Evolutionary conservation across 2,113 vertebrate genomes (phyloP).

Genomic region (Cebidichthys violaceus): DNA sequence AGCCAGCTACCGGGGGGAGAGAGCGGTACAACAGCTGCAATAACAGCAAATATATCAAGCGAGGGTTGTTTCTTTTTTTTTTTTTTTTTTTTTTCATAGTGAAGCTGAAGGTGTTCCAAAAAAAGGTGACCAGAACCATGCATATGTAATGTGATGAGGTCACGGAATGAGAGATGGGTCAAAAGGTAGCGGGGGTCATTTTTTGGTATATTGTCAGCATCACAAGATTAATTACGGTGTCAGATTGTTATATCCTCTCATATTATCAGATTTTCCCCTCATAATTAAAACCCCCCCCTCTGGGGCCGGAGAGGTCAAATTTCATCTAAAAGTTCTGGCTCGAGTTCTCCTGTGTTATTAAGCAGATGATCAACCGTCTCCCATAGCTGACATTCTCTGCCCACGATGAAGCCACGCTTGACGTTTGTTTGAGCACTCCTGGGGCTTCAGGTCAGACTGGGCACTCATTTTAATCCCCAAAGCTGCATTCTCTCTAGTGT

Average conservation of each 20-base stretch:
- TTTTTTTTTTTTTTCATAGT: neutral
- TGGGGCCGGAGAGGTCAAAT: neutral
- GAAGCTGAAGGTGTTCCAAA: neutral
- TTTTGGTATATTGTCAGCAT: slow-evolving; percentile 17
- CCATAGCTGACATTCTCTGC: neutral
- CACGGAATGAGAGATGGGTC: slow-evolving; percentile 2
- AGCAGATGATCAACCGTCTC: slow-evolving; percentile 2
- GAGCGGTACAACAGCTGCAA: slow-evolving; percentile 13
- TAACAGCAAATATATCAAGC: slow-evolving; percentile 43
- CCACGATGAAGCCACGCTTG: neutral
- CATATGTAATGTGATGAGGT: slow-evolving; percentile 45
- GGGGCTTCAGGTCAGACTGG: neutral
- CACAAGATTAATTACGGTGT: slow-evolving; percentile 27
- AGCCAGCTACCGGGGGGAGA: slow-evolving; percentile 28
- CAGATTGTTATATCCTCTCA: slow-evolving; percentile 10
- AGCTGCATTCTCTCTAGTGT: too few relatives aligned
- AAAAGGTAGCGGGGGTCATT: slow-evolving; percentile 7
- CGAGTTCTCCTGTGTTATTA: neutral
- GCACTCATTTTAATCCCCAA: neutral
- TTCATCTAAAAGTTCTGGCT: neutral
- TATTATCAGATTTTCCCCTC: neutral
- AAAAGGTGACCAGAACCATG: slow-evolving; percentile 35
- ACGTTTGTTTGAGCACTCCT: neutral
- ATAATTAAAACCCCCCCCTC: slow-evolving; percentile 13
- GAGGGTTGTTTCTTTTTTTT: neutral